Percentiles rank a stretch among this genome's conserved stretches.
These are phyloP conservation scores for Kryphioiulus occultus DNA, from an alignment of 2,888 invertebrate genomes.

Conservation along the genomic window DNA sequence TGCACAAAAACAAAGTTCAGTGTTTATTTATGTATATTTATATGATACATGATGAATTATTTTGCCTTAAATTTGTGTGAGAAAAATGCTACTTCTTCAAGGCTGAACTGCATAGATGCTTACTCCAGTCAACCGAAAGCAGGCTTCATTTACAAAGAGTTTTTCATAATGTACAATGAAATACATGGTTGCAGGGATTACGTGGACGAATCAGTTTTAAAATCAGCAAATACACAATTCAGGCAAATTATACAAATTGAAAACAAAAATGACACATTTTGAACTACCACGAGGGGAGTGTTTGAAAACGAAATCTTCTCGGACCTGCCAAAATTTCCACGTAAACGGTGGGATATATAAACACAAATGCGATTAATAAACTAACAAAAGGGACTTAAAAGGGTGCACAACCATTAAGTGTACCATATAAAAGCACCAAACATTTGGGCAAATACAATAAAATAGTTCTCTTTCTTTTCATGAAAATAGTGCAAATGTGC, in stretches of 20 bases:
- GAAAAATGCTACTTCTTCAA: conserved; percentile 26
- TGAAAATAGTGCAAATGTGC: conserved; percentile 20
- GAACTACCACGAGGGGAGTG: not conserved
- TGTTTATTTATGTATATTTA: not conserved
- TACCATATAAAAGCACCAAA: conserved; percentile 20
- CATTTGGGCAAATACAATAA: conserved; percentile 26
- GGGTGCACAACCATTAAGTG: conserved; percentile 20
- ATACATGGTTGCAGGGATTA: not conserved
- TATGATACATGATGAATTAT: conserved; percentile 24
- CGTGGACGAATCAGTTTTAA: not conserved
- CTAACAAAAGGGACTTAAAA: not conserved
- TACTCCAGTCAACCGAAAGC: conserved; percentile 11
- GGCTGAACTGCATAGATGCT: conserved; percentile 28
- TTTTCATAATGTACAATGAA: not conserved
- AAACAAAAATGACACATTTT: not conserved
- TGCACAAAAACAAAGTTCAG: not conserved
- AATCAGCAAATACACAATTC: not conserved
- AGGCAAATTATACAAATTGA: not conserved
- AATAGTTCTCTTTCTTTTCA: conserved; percentile 25
- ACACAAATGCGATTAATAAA: not conserved
- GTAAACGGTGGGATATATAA: not conserved
- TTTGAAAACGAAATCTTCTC: not conserved
- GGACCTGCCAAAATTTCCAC: not conserved
- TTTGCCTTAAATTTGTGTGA: conserved; percentile 13
- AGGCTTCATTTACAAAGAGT: conserved; percentile 18